Evolutionary conservation across 2,797 vertebrate species (phyloP).

Genomic region (Avahi laniger): DNA sequence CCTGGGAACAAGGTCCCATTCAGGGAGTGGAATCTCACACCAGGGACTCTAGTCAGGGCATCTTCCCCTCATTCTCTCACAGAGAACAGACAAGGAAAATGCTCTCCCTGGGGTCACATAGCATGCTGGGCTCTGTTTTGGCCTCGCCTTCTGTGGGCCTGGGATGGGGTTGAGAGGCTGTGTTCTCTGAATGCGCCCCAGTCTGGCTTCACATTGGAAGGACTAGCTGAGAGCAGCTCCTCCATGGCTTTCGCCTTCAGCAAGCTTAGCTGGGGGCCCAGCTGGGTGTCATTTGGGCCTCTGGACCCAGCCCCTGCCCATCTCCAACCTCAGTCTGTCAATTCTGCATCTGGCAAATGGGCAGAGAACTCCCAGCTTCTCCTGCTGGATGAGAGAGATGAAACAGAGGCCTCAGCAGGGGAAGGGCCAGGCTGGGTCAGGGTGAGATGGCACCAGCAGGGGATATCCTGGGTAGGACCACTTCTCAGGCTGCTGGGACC

Average conservation of each 20-base stretch:
- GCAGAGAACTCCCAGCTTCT: neutral
- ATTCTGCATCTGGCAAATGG: neutral
- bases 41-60: neutral
- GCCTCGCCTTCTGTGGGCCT: neutral
- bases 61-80: neutral
- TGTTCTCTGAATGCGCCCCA: neutral
- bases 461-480: neutral
- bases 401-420: neutral
- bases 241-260: neutral
- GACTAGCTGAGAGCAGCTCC: neutral
- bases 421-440: neutral
- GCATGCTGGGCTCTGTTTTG: neutral
- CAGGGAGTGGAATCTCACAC: neutral
- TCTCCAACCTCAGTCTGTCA: neutral
- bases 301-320: neutral
- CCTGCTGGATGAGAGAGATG: neutral
- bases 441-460: neutral
- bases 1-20: neutral
- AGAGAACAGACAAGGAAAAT: neutral
- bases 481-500: slow-evolving; percentile 39
- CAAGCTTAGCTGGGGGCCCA: neutral
- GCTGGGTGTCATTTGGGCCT: neutral
- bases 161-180: neutral
- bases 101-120: neutral
- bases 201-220: neutral